phyloP scores from a whole-genome alignment of 2,888 invertebrate species.

The Bugula neritina region DNA sequence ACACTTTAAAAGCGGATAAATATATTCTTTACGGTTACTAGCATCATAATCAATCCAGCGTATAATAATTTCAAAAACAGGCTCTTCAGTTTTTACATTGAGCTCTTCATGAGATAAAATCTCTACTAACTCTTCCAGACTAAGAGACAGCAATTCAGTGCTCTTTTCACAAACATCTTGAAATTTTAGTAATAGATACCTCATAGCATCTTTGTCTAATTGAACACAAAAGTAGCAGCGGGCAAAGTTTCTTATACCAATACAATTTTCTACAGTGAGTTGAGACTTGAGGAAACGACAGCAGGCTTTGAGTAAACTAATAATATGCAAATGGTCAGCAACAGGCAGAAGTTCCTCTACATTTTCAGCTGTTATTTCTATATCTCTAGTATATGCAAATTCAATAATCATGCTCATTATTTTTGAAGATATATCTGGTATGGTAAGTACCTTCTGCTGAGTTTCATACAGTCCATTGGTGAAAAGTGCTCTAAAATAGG shows the following conservation, averaged over 20 bases:
- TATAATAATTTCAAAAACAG: constrained; percentile 68
- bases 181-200: constrained; percentile 62
- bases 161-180: constrained; percentile 37
- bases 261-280: constrained; percentile 71
- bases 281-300: constrained; percentile 68
- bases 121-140: constrained; percentile 67
- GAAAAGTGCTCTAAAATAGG: constrained; percentile 81
- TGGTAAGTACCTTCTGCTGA: constrained; percentile 57
- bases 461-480: constrained; percentile 64
- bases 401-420: constrained; percentile 73
- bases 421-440: constrained; percentile 71
- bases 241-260: constrained; percentile 78
- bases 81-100: constrained; percentile 78
- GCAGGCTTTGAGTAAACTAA: constrained; percentile 74
- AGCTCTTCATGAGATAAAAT: constrained; percentile 74
- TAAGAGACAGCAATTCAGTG: constrained; percentile 56
- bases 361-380: constrained; percentile 70
- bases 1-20: constrained; percentile 62
- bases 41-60: constrained; percentile 65
- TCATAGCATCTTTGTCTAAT: constrained; percentile 65
- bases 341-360: constrained; percentile 68
- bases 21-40: constrained; percentile 57
- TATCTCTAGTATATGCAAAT: constrained; percentile 75
- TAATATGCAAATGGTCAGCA: constrained; percentile 80
- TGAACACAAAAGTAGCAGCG: constrained; percentile 68